Percentiles rank a stretch among this genome's conserved stretches.
Evolutionary conservation across 2,113 vertebrate genomes (phyloP).

Genomic region (Lucifuga dentata): DNA sequence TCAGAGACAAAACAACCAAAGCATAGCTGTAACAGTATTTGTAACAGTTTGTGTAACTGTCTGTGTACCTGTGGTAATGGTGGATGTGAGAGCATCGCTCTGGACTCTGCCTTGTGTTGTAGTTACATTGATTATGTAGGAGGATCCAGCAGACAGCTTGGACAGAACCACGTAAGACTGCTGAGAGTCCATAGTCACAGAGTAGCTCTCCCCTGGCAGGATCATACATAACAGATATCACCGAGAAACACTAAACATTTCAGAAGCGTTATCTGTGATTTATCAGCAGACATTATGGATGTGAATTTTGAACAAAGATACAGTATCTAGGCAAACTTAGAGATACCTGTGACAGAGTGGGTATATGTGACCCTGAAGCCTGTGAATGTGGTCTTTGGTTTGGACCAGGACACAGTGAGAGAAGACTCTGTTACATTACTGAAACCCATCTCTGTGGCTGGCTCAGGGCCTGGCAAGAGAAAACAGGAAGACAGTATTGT

Average conservation of each 20-base stretch:
- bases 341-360: conserved; percentile 77
- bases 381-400: conserved; percentile 75
- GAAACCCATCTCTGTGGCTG: conserved; percentile 80
- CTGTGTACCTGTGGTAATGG: conserved; percentile 86
- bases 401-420: conserved; percentile 78
- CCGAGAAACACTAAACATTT: conserved; percentile 10
- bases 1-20: neutral
- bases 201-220: conserved; percentile 84
- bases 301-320: neutral
- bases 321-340: neutral
- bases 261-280: neutral
- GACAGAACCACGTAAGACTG: conserved; percentile 76
- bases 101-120: conserved; percentile 81
- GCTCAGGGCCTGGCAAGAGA: conserved; percentile 77
- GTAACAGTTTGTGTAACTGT: neutral
- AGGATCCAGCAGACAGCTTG: conserved; percentile 82
- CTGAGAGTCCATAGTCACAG: conserved; percentile 74
- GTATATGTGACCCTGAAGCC: conserved; percentile 79
- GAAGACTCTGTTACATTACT: conserved; percentile 82
- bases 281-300: neutral
- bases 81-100: conserved; percentile 84
- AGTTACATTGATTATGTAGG: conserved; percentile 86
- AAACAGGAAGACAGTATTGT: conserved; percentile 17
- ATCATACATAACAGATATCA: conserved; percentile 14
- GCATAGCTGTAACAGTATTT: too few relatives aligned